Conservation (phyloP, 23 tunicate genomes). For the Oikopleura vanhoeffeni region DNA sequence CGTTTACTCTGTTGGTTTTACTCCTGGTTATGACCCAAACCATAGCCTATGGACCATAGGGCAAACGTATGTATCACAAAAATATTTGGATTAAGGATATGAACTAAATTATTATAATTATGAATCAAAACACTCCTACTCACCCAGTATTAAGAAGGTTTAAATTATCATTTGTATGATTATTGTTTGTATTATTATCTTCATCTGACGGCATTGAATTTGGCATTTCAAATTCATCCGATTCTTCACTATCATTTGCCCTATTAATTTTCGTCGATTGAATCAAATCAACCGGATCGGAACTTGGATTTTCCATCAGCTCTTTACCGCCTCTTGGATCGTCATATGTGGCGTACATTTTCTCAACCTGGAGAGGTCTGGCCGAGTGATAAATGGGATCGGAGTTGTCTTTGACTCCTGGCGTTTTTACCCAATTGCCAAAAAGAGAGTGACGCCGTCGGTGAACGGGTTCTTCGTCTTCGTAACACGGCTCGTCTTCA, state of each 20-base stretch:
- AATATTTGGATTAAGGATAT: too few species aligned
- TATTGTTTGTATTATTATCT: neutral
- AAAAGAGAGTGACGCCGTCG: slow-evolving; percentile 18
- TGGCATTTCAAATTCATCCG: neutral
- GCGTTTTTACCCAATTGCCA: neutral
- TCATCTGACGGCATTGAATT: neutral
- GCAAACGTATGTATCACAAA: too few species aligned
- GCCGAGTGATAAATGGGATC: slow-evolving; percentile 1
- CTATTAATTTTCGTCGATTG: neutral
- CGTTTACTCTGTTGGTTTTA: too few species aligned
- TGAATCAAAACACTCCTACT: too few species aligned
- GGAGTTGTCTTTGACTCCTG: neutral
- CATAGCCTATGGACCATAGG: too few species aligned
- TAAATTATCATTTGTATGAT: neutral
- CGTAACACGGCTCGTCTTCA: slow-evolving; percentile 20
- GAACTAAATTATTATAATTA: too few species aligned
- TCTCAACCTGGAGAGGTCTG: neutral
- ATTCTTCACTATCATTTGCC: neutral
- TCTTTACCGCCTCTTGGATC: neutral
- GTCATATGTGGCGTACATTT: neutral
- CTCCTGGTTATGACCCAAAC: too few species aligned
- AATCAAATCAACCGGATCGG: neutral
- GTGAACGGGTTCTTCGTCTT: slow-evolving; percentile 48
- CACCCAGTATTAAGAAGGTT: too few species aligned
- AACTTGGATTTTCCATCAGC: neutral